A percentile compares a stretch with the other conserved stretches of the same genome.
These are phyloP conservation scores for Leptinotarsa tumamoca DNA, from an alignment of 2,888 invertebrate genomes.

Conservation along the genomic window DNA sequence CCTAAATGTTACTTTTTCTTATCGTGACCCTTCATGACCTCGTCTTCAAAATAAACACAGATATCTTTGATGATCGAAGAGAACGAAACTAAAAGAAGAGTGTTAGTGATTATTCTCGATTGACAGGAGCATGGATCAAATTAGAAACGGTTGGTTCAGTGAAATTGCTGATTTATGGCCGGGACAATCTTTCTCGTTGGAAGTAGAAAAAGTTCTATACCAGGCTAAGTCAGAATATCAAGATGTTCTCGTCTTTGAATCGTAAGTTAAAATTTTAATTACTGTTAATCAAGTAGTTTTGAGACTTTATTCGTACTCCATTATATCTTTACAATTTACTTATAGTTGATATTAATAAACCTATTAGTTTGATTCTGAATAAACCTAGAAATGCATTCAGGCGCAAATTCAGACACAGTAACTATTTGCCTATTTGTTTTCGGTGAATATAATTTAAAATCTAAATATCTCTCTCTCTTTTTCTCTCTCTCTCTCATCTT, in stretches of 20 bases:
- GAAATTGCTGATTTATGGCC: constrained; percentile 93
- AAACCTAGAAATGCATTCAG: too few species aligned
- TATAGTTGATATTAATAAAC: too few species aligned
- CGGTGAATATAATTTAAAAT: too few species aligned
- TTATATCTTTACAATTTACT: too few species aligned
- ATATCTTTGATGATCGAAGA: background rate
- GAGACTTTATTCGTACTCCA: too few species aligned
- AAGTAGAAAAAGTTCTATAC: constrained; percentile 84
- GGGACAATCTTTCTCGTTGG: constrained; percentile 87
- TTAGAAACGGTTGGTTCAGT: constrained; percentile 91
- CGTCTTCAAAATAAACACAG: background rate
- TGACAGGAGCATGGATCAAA: constrained; percentile 56
- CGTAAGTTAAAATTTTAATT: constrained; percentile 67
- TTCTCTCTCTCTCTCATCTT: too few species aligned
- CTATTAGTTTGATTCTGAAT: too few species aligned
- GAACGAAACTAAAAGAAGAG: background rate
- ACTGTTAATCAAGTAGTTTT: background rate
- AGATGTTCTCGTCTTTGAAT: constrained; percentile 77
- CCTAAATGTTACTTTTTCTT: too few species aligned
- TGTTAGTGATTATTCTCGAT: background rate
- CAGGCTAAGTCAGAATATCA: constrained; percentile 86
- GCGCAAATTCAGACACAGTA: too few species aligned
- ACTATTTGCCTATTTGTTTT: too few species aligned
- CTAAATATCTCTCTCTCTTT: too few species aligned
- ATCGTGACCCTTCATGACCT: too few species aligned